Evolutionary conservation across 2,888 invertebrate species (phyloP).

Genomic region (Agrotis segetum): DNA sequence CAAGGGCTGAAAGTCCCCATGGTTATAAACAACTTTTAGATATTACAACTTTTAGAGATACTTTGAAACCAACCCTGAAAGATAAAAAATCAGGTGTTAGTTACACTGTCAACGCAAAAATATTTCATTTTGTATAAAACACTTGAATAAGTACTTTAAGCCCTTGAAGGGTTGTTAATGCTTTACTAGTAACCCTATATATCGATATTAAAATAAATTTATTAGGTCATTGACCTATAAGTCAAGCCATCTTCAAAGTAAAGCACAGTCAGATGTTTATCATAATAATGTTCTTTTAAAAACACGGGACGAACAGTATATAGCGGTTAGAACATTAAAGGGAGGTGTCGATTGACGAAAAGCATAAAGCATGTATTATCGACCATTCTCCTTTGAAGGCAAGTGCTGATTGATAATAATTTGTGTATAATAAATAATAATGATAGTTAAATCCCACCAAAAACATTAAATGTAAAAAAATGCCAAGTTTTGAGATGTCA

Average conservation of each 20-base stretch:
- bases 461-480: too few relatives aligned
- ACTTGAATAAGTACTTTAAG: too few relatives aligned
- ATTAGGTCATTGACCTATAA: constrained; percentile 5
- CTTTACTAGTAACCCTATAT: too few relatives aligned
- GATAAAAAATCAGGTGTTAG: too few relatives aligned
- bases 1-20: too few relatives aligned
- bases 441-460: background rate
- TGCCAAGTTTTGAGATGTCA: too few relatives aligned
- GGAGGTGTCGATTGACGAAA: constrained; percentile 39
- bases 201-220: background rate
- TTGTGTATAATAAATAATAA: constrained; percentile 7
- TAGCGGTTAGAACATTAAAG: constrained; percentile 21
- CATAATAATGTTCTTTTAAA: background rate
- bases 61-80: too few relatives aligned
- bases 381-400: background rate
- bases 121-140: too few relatives aligned
- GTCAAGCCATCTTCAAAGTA: background rate
- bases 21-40: too few relatives aligned
- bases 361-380: constrained; percentile 13
- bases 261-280: constrained; percentile 24
- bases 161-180: too few relatives aligned
- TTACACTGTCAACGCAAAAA: too few relatives aligned
- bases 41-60: too few relatives aligned
- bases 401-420: constrained; percentile 18
- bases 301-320: constrained; percentile 7